A percentile compares a stretch with the other conserved stretches of the same genome.
These are phyloP conservation scores for Boloria euphrosyne DNA, from an alignment of 2,888 invertebrate genomes.

Conservation along the genomic window DNA sequence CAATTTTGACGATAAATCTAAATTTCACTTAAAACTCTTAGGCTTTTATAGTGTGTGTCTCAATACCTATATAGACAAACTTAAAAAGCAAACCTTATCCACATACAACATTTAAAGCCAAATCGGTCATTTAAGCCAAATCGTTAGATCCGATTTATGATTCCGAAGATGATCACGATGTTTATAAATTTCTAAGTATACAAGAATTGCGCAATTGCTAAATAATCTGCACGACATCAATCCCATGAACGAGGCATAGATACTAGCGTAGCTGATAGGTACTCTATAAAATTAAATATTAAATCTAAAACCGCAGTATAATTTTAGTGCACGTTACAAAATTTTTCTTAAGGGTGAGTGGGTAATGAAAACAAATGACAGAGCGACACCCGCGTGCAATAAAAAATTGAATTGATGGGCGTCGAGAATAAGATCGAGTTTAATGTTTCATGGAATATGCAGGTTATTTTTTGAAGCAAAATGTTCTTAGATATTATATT, in stretches of 20 bases:
- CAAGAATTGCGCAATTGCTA: too few species aligned
- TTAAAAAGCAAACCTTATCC: too few species aligned
- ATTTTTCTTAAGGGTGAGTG: conserved; percentile 55
- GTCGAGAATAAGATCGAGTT: conserved; percentile 69
- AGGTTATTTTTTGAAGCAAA: conserved; percentile 19
- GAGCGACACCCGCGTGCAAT: conserved; percentile 64
- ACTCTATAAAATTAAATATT: conserved; percentile 17
- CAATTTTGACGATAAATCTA: too few species aligned
- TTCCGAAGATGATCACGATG: too few species aligned
- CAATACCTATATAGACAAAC: too few species aligned
- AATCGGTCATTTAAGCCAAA: too few species aligned
- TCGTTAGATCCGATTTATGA: too few species aligned
- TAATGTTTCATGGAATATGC: conserved; percentile 53
- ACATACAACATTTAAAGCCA: too few species aligned
- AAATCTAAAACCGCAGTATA: not conserved
- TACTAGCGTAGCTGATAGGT: not conserved
- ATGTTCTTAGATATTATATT: conserved; percentile 18
- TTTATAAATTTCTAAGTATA: too few species aligned
- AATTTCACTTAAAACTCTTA: too few species aligned
- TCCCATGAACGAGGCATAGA: not conserved
- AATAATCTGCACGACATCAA: not conserved
- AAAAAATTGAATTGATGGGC: conserved; percentile 74
- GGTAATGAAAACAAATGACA: conserved; percentile 80
- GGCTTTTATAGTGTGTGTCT: too few species aligned
- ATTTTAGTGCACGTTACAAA: conserved; percentile 5